Evolutionary conservation across 2,797 vertebrate genomes (phyloP).

Genomic region (Neostethus bicornis): DNA sequence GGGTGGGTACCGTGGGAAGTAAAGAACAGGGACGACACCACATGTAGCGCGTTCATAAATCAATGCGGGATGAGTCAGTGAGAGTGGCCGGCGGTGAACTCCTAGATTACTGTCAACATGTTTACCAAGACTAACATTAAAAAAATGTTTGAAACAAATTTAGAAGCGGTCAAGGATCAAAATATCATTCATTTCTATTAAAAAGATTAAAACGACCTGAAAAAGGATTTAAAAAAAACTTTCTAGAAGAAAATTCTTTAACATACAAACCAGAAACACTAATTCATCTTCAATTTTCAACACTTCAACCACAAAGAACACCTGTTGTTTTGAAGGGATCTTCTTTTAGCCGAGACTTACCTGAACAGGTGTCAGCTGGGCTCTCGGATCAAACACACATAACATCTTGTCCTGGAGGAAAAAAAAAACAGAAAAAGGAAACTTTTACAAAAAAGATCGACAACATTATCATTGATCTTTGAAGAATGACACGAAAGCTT

Average conservation of each 20-base stretch:
- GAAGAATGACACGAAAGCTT: background rate
- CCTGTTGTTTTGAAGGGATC: background rate
- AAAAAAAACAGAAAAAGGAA: constrained; percentile 6
- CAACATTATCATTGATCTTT: background rate
- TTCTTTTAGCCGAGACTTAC: constrained; percentile 66
- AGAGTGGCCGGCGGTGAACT: constrained; percentile 26
- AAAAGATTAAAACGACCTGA: background rate
- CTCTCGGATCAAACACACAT: constrained; percentile 90
- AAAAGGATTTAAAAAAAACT: too few relatives aligned
- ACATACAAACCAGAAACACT: background rate
- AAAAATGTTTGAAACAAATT: background rate
- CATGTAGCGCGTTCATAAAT: constrained; percentile 53
- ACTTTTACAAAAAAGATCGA: background rate
- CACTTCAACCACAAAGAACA: background rate
- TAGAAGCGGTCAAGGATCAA: background rate
- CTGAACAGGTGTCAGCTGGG: constrained; percentile 84
- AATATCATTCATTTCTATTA: background rate
- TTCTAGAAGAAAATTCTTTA: background rate
- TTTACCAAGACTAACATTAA: constrained; percentile 26
- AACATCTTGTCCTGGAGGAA: constrained; percentile 91
- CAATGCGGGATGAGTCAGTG: constrained; percentile 48
- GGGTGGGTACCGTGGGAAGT: constrained; percentile 59
- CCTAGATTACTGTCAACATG: constrained; percentile 45
- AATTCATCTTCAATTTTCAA: background rate
- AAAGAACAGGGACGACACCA: constrained; percentile 20